Conservation (phyloP, 2,888 invertebrate genomes). For the Fragum fragum region DNA sequence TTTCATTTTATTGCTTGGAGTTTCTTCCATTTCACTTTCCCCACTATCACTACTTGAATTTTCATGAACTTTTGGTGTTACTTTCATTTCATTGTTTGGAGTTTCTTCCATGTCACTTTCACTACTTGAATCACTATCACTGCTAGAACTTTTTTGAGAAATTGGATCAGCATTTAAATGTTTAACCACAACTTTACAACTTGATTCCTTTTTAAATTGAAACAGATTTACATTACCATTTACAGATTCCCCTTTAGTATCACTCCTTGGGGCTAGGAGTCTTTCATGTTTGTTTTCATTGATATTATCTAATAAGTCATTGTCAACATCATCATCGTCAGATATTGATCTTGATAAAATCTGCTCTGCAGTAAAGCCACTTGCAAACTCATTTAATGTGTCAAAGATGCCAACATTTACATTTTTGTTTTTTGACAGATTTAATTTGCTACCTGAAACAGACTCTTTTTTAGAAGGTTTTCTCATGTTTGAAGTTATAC, state of each 20-base stretch:
- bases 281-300: neutral
- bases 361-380: neutral
- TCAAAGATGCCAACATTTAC: constrained; percentile 7
- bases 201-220: no score
- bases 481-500: neutral
- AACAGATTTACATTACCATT: no score
- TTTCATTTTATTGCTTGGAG: no score
- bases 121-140: no score
- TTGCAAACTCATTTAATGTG: constrained; percentile 4
- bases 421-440: neutral
- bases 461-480: neutral
- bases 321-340: neutral
- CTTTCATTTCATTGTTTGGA: no score
- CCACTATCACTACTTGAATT: no score
- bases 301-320: neutral
- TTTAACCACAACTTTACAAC: no score
- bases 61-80: neutral
- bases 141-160: no score
- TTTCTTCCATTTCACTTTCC: no score
- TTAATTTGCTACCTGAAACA: neutral
- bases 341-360: neutral
- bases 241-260: neutral
- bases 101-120: no score
- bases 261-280: neutral
- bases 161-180: no score